Base-by-base conservation (phyloP, 2,797 vertebrate genomes). In the Mallotus villosus region DNA sequence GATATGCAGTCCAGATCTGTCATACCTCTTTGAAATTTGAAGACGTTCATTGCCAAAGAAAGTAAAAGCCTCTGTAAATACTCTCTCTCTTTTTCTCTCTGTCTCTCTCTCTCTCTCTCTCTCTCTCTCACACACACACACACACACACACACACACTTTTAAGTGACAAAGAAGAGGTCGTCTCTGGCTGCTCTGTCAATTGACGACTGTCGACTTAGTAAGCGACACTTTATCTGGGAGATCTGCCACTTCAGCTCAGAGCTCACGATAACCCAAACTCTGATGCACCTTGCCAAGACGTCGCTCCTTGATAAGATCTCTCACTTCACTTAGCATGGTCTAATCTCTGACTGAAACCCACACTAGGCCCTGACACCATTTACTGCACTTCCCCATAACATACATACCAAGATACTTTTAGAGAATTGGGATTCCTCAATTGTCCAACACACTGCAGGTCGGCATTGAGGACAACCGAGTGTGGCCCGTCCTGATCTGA, bases 211-310 rank as follows among this genome's bases (percentile, higher is more conserved):
- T 41, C n/a, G n/a, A n/a, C n/a, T 78, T 65, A 12, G 34, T 74
- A 73, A 57, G 70, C 27, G 62, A 59, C 68, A 68, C 70, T 74
- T 25, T 73, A 73, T 25, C 74, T 75, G 68, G 64, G 74, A 65
- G 55, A 73, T 75, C 34, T 67, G 73, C 75, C 71, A 73, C 17
- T 29, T 34, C 17, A 4, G 27, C 21, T n/a, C 57, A 41, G 67
- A 64, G 64, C 32, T 27, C 32, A 68, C 25, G 68, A 14, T 68
- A 41, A 60, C 46, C 68, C 69, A 71, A 78, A 6, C 37, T 29
- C n/a, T 32, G 22, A 25, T 4, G 6, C 8, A n/a, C 63, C 53
- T 17, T 19, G 58, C 46, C 72, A 73, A 68, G 41, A 74, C 68
- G 46, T 68, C 46, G 41, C 25, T 59, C 66, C 21, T 63, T 55